phyloP scores from a whole-genome alignment of 2,797 vertebrate species.

The Manis javanica region DNA sequence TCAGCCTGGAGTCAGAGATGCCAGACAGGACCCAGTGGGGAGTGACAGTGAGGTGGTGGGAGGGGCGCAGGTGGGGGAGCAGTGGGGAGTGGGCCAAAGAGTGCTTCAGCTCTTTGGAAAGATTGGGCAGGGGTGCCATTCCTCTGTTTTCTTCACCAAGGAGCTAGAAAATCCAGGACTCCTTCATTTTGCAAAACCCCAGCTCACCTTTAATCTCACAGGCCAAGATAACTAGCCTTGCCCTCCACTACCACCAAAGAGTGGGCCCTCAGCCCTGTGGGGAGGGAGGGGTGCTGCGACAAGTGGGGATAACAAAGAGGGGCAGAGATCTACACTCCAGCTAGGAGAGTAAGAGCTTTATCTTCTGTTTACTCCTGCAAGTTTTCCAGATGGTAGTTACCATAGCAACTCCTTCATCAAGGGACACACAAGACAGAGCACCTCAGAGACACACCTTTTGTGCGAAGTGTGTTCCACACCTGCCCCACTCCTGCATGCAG shows the following conservation, averaged over 20 bases:
- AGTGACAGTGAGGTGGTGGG: neutral
- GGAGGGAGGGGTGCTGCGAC: neutral
- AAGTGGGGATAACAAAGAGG: neutral
- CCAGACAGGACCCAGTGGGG: neutral
- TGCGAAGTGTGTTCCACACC: neutral
- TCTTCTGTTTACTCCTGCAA: slow-evolving; percentile 75
- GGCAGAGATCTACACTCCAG: neutral
- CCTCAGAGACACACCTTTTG: slow-evolving; percentile 66
- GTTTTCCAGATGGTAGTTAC: slow-evolving; percentile 80
- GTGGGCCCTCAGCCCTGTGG: neutral
- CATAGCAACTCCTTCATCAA: slow-evolving; percentile 69
- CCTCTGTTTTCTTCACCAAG: neutral
- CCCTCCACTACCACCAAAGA: neutral
- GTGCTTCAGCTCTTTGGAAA: neutral
- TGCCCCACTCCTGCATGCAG: neutral
- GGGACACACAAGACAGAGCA: slow-evolving; percentile 60
- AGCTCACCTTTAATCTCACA: neutral
- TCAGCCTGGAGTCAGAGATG: neutral
- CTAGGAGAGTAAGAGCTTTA: slow-evolving; percentile 68
- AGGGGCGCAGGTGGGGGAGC: neutral
- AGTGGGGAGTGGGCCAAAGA: too few relatives aligned
- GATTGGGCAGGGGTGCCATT: neutral
- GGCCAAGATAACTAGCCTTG: neutral
- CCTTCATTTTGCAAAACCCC: neutral
- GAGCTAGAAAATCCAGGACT: neutral